phyloP scores from a whole-genome alignment of 2,113 vertebrate genomes.

The Mesoclemmys tuberculata region DNA sequence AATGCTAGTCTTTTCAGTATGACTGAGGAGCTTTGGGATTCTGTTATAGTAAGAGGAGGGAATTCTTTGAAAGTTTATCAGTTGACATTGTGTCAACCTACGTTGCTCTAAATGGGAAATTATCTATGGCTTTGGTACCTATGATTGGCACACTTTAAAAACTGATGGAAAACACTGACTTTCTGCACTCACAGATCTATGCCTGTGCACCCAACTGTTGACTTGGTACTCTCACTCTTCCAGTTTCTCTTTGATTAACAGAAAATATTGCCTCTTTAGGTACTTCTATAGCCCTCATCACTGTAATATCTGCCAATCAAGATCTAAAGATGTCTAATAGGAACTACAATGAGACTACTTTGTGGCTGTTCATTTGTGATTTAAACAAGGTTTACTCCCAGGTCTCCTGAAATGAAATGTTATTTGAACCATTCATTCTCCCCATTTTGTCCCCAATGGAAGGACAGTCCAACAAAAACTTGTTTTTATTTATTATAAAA shows the following conservation, averaged over 20 bases:
- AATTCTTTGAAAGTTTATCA: neutral
- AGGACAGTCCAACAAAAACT: neutral
- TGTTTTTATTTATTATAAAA: too few species aligned
- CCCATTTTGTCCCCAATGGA: neutral
- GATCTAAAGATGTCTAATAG: neutral
- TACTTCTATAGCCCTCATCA: neutral
- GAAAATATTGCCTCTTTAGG: neutral
- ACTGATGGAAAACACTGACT: neutral
- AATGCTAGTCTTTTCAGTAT: neutral
- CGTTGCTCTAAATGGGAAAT: too few species aligned
- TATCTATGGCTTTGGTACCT: accelerated
- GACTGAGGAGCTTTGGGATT: neutral
- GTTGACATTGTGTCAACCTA: neutral
- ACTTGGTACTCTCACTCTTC: accelerated
- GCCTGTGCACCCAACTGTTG: neutral
- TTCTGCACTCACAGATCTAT: accelerated
- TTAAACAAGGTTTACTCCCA: neutral
- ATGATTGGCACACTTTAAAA: accelerated
- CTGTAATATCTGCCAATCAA: neutral
- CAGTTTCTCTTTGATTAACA: neutral
- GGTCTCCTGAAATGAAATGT: neutral
- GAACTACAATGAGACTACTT: neutral
- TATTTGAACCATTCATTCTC: neutral
- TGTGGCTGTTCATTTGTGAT: neutral
- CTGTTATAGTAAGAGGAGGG: neutral